Conservation (phyloP, 2,888 invertebrate species). For the Phyto melanocephala region DNA sequence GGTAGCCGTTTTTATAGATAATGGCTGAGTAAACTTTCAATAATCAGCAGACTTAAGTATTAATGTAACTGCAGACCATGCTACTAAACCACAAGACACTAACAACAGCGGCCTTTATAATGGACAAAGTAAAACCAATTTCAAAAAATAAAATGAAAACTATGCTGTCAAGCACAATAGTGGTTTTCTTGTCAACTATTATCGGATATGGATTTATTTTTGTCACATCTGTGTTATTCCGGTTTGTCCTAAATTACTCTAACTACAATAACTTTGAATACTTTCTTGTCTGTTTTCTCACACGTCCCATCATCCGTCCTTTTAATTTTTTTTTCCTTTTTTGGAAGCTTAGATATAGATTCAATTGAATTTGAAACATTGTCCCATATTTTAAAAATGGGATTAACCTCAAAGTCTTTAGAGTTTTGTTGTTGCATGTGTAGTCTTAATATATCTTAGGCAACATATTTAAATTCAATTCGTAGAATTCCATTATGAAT, state of each 20-base stretch:
- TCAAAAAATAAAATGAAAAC: not conserved
- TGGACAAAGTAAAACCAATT: not conserved
- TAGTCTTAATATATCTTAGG: not conserved
- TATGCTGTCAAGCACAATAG: not conserved
- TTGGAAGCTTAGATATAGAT: too few species aligned
- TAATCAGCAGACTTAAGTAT: slow-evolving; percentile 12
- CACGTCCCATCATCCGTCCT: too few species aligned
- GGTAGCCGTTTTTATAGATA: not conserved
- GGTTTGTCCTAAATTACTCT: slow-evolving; percentile 30
- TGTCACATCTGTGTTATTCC: slow-evolving; percentile 45
- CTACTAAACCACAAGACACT: slow-evolving; percentile 5
- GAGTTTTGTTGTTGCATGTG: not conserved
- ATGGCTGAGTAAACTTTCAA: slow-evolving; percentile 15
- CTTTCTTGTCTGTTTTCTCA: too few species aligned
- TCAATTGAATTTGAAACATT: not conserved
- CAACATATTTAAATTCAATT: not conserved
- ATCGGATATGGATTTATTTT: slow-evolving; percentile 28
- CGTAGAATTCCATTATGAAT: not conserved
- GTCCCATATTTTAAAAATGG: not conserved
- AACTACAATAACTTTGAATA: too few species aligned
- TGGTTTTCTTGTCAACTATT: slow-evolving; percentile 5
- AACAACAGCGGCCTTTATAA: not conserved
- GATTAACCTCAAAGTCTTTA: not conserved
- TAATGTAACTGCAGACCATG: slow-evolving; percentile 37
- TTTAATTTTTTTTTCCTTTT: too few species aligned